A percentile compares a stretch with the other conserved stretches of the same genome.
Evolutionary conservation across 2,888 invertebrate genomes (phyloP).

Genomic region (Pasiphila rectangulata): DNA sequence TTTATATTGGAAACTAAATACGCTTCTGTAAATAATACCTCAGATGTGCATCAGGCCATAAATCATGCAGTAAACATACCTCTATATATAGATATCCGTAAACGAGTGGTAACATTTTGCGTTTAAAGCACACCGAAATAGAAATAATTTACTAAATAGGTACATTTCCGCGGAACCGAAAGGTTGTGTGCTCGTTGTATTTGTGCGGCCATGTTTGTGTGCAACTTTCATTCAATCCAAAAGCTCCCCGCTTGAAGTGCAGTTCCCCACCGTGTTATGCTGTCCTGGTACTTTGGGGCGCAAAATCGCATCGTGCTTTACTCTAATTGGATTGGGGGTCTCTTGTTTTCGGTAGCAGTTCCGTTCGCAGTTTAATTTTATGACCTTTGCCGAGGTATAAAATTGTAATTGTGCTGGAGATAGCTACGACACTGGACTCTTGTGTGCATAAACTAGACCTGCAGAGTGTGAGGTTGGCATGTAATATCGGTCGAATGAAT

Average conservation of each 20-base stretch:
- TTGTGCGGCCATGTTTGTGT: slow-evolving; percentile 33
- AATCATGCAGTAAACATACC: slow-evolving; percentile 9
- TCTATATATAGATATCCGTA: slow-evolving; percentile 15
- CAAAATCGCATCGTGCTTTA: slow-evolving; percentile 41
- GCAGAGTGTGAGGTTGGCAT: slow-evolving; percentile 9
- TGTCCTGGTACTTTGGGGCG: slow-evolving; percentile 42
- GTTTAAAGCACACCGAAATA: slow-evolving; percentile 31
- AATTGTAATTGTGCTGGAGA: slow-evolving; percentile 11
- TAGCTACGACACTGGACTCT: slow-evolving; percentile 1
- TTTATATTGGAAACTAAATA: no score
- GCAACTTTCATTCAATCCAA: slow-evolving; percentile 49
- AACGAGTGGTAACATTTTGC: slow-evolving; percentile 31
- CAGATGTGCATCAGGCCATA: background rate
- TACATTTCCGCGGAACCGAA: slow-evolving; percentile 16
- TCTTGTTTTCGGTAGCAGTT: slow-evolving; percentile 26
- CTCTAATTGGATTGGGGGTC: slow-evolving; percentile 40
- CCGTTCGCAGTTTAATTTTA: slow-evolving; percentile 19
- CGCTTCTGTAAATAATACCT: no score
- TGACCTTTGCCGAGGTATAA: slow-evolving; percentile 6
- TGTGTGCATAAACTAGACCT: slow-evolving; percentile 9
- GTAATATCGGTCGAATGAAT: slow-evolving; percentile 12
- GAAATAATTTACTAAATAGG: slow-evolving; percentile 30
- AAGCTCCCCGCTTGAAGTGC: slow-evolving; percentile 40
- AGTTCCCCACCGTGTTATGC: slow-evolving; percentile 41
- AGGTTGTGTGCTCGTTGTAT: slow-evolving; percentile 29